phyloP scores from a whole-genome alignment of 2,113 vertebrate species.

The Syngnathus floridae region DNA sequence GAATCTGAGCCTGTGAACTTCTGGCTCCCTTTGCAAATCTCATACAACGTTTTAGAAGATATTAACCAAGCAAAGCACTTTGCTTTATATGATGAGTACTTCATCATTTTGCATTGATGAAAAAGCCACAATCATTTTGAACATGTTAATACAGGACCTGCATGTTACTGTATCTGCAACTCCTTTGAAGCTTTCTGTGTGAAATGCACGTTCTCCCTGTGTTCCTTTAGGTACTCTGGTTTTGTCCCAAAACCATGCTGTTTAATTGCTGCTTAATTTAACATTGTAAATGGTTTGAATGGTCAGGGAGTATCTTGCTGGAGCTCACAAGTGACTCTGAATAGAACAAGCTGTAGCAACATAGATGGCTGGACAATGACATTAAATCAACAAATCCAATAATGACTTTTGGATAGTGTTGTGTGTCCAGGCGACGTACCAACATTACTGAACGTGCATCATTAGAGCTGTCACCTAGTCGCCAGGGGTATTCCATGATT shows the following conservation, averaged over 20 bases:
- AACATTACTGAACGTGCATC: not conserved
- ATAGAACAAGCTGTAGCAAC: not conserved
- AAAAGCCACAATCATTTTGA: not conserved
- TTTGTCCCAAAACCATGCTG: not conserved
- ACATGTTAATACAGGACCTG: not conserved
- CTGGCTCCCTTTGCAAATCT: conserved; percentile 27
- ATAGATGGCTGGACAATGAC: not conserved
- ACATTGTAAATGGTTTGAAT: not conserved
- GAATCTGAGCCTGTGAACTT: conserved; percentile 39
- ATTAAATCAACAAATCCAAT: not conserved
- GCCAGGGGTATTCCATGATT: not conserved
- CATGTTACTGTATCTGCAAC: too few species aligned
- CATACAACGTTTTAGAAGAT: conserved; percentile 45
- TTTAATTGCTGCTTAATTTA: not conserved
- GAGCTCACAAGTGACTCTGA: not conserved
- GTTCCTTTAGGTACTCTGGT: not conserved
- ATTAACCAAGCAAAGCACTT: conserved; percentile 16
- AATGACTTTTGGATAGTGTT: not conserved
- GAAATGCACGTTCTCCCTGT: not conserved
- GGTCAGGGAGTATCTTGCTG: not conserved
- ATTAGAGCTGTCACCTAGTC: not conserved
- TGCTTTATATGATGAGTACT: not conserved
- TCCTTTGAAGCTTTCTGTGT: not conserved
- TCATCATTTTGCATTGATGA: not conserved
- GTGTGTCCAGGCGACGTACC: not conserved